Evolutionary conservation across 2,888 invertebrate species (phyloP), one percentile per base, ranked within the genome.

Genomic region (Mamestra brassicae): DNA sequence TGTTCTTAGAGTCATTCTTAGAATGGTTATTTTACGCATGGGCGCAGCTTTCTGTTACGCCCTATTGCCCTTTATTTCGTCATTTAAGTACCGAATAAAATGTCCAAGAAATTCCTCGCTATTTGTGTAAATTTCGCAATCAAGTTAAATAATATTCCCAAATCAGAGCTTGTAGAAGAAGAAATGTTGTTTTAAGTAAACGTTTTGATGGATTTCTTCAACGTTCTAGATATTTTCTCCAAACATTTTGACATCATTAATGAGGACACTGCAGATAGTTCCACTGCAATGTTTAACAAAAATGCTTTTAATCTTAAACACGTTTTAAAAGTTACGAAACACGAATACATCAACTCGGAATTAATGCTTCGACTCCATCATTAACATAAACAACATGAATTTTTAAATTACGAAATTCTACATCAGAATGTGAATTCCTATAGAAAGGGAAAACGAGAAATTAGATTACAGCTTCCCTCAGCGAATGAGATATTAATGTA

Each of bases 1-100:
- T 74, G 78, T 71, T 84, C 83, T 83, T 68, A 80, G 82, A 89
- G 83, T 84, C 88, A 86, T 87, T 88, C 88, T 86, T 88, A 71
- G 79, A 90, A 88, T 87, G 80, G 85, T 86, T 88, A 93, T 93
- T 94, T 94, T 93, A 94, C 95, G 95, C 93, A 90, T 93, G 93
- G 92, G 89, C 86, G 91, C 89, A 86, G 83, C 89, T 90, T 89
- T 88, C 88, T 86, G 93, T 90, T 88, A 92, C 92, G 93, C 89
- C 90, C 92, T 91, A 91, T 90, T 93, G 93, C 86, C 84, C 92
- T 91, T 88, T 89, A 90, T 93, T 92, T 93, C 93, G 90, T 90
- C 90, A 93, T 91, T 87, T 58, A 78, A 80, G 84, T 86, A 85
- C 80, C 80, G 79, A 78, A 82, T 74, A 73, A 85, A 87, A 84